phyloP scores from a whole-genome alignment of 2,888 invertebrate species.

The Panopea generosa region DNA sequence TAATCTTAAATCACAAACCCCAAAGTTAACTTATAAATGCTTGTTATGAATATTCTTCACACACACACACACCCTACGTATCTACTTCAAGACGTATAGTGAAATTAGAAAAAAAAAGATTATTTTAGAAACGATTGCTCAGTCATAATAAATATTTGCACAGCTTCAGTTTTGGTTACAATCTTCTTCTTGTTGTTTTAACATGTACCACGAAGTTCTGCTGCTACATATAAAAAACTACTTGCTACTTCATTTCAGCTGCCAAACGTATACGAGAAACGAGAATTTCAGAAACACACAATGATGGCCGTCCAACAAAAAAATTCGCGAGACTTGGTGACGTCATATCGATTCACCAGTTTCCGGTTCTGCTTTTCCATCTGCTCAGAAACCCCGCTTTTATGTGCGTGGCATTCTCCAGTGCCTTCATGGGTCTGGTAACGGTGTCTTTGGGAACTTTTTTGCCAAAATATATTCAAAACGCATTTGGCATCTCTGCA shows the following conservation, averaged over 20 bases:
- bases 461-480: slow-evolving; percentile 91
- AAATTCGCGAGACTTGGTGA: slow-evolving; percentile 35
- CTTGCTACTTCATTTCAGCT: slow-evolving; percentile 62
- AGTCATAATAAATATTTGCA: too few species aligned
- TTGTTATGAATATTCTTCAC: too few species aligned
- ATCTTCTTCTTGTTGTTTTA: too few species aligned
- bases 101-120: too few species aligned
- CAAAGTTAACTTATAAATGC: too few species aligned
- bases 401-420: slow-evolving; percentile 89
- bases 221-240: too few species aligned
- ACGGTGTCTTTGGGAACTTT: slow-evolving; percentile 89
- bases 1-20: too few species aligned
- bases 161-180: too few species aligned
- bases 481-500: slow-evolving; percentile 90
- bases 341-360: slow-evolving; percentile 49
- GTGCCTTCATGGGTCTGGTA: slow-evolving; percentile 86
- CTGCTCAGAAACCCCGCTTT: slow-evolving; percentile 84
- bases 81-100: too few species aligned
- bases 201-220: too few species aligned
- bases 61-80: too few species aligned
- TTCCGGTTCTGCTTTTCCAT: slow-evolving; percentile 53
- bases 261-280: slow-evolving; percentile 67
- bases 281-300: slow-evolving; percentile 74
- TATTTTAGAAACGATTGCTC: too few species aligned
- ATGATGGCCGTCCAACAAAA: slow-evolving; percentile 28